Evolutionary conservation across 2,113 vertebrate genomes (phyloP).

Genomic region (Dromas ardeola): DNA sequence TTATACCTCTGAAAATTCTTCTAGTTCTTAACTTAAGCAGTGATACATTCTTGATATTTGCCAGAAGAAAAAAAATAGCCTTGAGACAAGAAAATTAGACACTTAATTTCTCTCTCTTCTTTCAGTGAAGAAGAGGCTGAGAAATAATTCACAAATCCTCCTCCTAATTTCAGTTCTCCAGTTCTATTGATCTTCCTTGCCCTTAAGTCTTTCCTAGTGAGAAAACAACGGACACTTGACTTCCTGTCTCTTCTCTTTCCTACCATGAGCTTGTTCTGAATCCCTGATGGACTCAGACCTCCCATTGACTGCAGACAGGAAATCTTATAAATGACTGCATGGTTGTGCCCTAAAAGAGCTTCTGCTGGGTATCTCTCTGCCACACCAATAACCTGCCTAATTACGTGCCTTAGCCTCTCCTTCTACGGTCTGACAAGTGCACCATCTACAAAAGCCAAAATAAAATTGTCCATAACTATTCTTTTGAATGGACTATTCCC

Average conservation of each 20-base stretch:
- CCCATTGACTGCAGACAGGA: not conserved
- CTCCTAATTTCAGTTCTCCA: constrained; percentile 1
- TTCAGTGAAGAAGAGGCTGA: not conserved
- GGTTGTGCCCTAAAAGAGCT: not conserved
- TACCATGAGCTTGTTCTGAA: not conserved
- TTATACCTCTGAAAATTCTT: not conserved
- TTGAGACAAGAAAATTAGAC: not conserved
- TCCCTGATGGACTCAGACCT: not conserved
- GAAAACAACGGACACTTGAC: constrained; percentile 25
- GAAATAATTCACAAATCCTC: constrained; percentile 44
- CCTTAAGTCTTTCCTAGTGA: not conserved
- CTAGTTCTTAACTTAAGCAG: not conserved
- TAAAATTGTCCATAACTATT: not conserved
- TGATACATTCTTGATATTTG: not conserved
- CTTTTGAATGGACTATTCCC: not conserved
- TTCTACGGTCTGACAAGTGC: not conserved
- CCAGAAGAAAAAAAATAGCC: not conserved
- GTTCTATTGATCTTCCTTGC: constrained; percentile 29
- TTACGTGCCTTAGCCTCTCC: not conserved
- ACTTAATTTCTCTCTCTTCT: not conserved
- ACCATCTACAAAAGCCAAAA: not conserved
- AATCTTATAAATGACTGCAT: not conserved
- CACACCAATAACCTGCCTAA: not conserved
- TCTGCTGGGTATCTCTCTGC: not conserved
- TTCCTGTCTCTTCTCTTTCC: not conserved